Evolutionary conservation across 2,888 invertebrate genomes (phyloP), one percentile per base, ranked within the genome.

Genomic region (Drosophila koepferae): DNA sequence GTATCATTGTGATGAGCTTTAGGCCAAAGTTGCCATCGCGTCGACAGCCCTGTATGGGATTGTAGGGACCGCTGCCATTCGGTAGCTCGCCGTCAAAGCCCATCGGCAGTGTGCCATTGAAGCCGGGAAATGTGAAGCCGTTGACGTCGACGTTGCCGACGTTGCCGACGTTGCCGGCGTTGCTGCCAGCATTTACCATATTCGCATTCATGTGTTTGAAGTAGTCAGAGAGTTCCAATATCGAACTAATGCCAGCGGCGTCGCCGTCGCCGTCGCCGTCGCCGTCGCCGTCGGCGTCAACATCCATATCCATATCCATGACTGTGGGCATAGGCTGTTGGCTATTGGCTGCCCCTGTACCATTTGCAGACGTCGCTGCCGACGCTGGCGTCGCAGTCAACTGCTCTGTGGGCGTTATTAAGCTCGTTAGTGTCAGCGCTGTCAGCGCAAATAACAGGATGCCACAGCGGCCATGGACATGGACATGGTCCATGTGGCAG

Each of bases 1-100:
- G 94, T 31, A 97, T 95, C 93, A 97, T 97, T 4, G 95, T 94
- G 64, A 95, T 94, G 36, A 95, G 92, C 85, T 94, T 94, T 7
- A 95, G 94, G 0, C 94, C 93, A 3, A 95, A 94, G 79, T 94
- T 93, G 86, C 94, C 94, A 66, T 94, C 93, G 78, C 94, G 93
- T 23, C 94, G 94, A 74, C 95, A 95, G 16, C 75, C 71, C 34
- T 77, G 66, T 48, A 77, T 73, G 46, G 80, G 81, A 4, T 56
- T 68, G 59, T 73, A 56, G 18, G 49, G 34, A 0, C 71, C 74
- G 58, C 81, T 90, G 51, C 69, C 79, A 46, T 84, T 84, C 14
- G 46, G 55, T 51, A 20, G 53, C 51, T 59, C 49, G 14, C 49
- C 63, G 18, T 20, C 66, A 40, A 63, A 74, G 9, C 73, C 40